These are phyloP conservation scores for Antheraea pernyi DNA, from an alignment of 1,140 invertebrate genomes.

Conservation along the genomic window DNA sequence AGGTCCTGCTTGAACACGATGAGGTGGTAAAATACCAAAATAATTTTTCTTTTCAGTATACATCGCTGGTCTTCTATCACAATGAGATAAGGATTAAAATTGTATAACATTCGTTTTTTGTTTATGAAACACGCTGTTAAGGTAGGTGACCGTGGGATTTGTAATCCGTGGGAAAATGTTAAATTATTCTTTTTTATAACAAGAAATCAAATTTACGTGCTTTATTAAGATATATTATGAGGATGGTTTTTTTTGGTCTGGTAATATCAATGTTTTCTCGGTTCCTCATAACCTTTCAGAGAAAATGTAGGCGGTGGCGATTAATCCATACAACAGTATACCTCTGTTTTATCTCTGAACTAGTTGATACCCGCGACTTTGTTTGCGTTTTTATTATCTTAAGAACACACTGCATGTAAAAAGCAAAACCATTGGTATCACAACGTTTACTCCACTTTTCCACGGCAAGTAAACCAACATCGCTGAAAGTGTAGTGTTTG, in stretches of 20 bases:
- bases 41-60: background rate
- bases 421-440: too few relatives aligned
- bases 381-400: too few relatives aligned
- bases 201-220: background rate
- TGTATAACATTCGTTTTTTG: background rate
- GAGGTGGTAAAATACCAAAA: background rate
- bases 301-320: too few relatives aligned
- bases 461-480: too few relatives aligned
- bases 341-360: too few relatives aligned
- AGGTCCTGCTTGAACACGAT: background rate
- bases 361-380: too few relatives aligned
- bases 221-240: background rate
- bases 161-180: constrained; percentile 19
- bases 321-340: too few relatives aligned
- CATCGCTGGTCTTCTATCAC: background rate
- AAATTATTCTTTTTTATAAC: background rate
- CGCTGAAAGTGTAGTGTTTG: too few relatives aligned
- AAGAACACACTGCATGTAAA: too few relatives aligned
- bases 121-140: background rate
- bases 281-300: too few relatives aligned
- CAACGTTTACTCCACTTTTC: too few relatives aligned
- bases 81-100: background rate
- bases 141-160: constrained; percentile 22
- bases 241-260: background rate
- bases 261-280: background rate